Evolutionary conservation across 2,797 vertebrate species (phyloP), one percentile per base, ranked within the genome.

Genomic region (Hyperoplus lanceolatus): DNA sequence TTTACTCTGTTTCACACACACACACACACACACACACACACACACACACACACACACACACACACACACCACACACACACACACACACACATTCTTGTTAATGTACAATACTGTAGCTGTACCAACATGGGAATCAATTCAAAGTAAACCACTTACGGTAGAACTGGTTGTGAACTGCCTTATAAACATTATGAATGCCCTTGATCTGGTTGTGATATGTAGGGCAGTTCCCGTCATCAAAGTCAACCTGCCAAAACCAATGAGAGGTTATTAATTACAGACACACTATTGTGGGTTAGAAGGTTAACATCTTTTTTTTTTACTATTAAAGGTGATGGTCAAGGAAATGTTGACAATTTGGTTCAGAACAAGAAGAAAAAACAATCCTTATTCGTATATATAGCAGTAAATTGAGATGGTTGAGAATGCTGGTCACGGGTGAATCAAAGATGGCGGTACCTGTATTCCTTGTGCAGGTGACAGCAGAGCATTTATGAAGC

Each of bases 141-240:
- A 2, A 29, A 57, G 43, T 50, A 15, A 46, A 39, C 0, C 14
- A 84, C 93, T 93, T 60, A 96, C 95, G 73, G 9, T 87, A 85
- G 63, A 97, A 57, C 57, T 87, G 92, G 87, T 87, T 89, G 71
- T 92, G 89, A 60, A 94, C 94, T 0, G 89, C 96, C 82, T 89
- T 91, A 48, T 86, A 84, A 41, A 96, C 91, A 62, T 96, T 96
- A 80, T 92, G 89, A 77, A 96, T 92, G 57, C 95, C 95, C 88
- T 92, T 96, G 58, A 96, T 94, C 87, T 96, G 96, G 89, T 96
- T 96, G 87, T 73, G 76, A 82, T 90, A 96, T 0, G 94, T 96
- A 0, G 95, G 96, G 50, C 95, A 96, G 84, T 96, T 97, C 10
- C 95, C 95, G 84, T 96, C 95, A 75, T 96, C 96, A 79, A 96